Conservation (phyloP, 2,888 invertebrate species). For the Pherbina coryleti region DNA sequence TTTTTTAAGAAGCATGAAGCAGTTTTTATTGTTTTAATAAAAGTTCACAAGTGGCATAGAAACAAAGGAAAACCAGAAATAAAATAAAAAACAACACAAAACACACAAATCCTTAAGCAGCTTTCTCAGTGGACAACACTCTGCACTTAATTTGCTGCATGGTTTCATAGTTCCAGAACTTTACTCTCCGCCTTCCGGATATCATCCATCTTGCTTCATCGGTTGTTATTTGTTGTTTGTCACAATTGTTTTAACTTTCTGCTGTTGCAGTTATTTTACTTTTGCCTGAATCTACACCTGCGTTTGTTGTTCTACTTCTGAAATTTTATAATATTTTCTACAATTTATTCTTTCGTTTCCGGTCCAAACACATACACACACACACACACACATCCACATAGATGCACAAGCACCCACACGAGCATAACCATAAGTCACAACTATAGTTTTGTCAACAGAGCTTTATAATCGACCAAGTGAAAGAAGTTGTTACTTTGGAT, state of each 20-base stretch:
- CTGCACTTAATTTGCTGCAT: background rate
- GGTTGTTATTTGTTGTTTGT: background rate
- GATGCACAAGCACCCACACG: no score
- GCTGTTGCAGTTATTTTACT: slow-evolving; percentile 14
- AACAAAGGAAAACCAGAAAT: background rate
- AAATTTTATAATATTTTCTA: background rate
- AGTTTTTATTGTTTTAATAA: background rate
- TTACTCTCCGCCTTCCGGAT: no score
- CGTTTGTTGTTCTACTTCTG: background rate
- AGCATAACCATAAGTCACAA: background rate
- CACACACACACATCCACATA: background rate
- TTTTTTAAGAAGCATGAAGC: background rate
- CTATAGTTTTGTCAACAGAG: slow-evolving; percentile 1
- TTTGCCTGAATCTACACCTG: slow-evolving; percentile 24
- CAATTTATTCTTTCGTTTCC: background rate
- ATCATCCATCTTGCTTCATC: no score
- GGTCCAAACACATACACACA: background rate
- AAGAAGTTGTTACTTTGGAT: background rate
- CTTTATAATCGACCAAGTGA: background rate
- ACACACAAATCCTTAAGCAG: background rate
- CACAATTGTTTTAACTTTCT: slow-evolving; percentile 21
- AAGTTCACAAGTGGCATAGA: background rate
- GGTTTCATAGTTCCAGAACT: background rate
- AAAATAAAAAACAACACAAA: background rate
- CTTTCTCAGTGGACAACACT: background rate